Evolutionary conservation across 2,797 vertebrate genomes (phyloP), one percentile per base, ranked within the genome.

Genomic region (Acestrorhynchus altus): DNA sequence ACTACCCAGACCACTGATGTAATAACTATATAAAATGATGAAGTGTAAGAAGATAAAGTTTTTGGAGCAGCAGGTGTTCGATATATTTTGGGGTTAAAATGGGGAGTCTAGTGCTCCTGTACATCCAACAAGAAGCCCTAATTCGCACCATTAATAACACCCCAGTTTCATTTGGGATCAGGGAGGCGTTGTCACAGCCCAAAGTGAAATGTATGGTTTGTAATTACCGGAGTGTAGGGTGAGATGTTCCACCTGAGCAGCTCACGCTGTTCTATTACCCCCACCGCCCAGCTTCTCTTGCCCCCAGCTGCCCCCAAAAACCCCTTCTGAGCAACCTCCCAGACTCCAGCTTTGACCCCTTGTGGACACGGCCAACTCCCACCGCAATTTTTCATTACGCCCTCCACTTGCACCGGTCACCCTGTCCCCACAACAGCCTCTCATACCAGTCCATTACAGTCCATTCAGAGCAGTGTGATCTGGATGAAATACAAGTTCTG

Each of bases 161-260:
- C 70, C 67, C 18, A 76, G 68, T 79, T 85, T 81, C 84, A 81
- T 84, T 83, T 90, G 89, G 86, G 85, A 87, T 83, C 83, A 89
- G 90, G 90, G 90, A 89, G 88, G 87, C 85, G 83, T 88, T 91
- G 93, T 94, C 92, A 93, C 85, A 88, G 89, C 46, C 87, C 90
- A 93, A 94, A 94, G 92, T 93, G 90, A 91, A 90, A 94, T 94
- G 93, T 93, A 94, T 93, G 91, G 93, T 90, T 91, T 83, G 91
- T 93, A 93, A 93, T 93, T 94, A 94, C 89, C 82, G 89, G 83
- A 89, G 81, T 74, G 87, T 88, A 89, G 90, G 90, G 90, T 89
- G 91, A 90, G 87, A 84, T 90, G 92, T 93, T 94, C 91, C 91
- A 90, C 88, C 83, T 83, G 83, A 93, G 83, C 90, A 90, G 83